Evolutionary conservation across 1,140 invertebrate species (phyloP), one percentile per base, ranked within the genome.

Genomic region (Brachionus calyciflorus): DNA sequence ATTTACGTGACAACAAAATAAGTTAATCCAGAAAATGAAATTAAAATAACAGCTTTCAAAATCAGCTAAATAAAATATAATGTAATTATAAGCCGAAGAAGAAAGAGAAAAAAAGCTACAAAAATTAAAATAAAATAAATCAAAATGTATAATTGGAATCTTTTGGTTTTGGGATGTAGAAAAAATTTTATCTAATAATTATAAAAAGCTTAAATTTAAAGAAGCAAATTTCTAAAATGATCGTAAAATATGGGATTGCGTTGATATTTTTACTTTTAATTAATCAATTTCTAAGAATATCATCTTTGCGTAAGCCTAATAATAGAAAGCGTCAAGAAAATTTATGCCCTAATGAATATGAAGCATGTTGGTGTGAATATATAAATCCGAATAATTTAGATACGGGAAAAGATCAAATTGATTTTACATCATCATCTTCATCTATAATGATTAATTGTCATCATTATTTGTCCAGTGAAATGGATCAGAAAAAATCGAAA

Each of bases 371-470:
- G 33, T 65, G 60, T 24, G 60, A 65, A 24, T 65, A 65, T 44
- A 65, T 37, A 17, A 65, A 65, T 65, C 33, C 60, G 24, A 65
- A 65, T 24, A 30, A 41, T 17, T 19, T 24, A 7, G 41, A 41
- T 24, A 19, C 21, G 6, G 12, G n/a, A 12, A 21, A 21, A 2
- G 0, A 0, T 65, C 3, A 21, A 5, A 24, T 14, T 7, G 37
- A 60, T 37, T 7, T 37, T 33, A 21, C 6, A 46, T 24, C 37
- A 44, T 21, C 24, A 24, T 65, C 60, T 24, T 37, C 40, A 21
- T 19, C 60, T 3, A 44, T 65, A n/a, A 65, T 65, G 60, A 65
- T 65, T 5, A 44, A 65, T 65, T 65, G 60, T n/a, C 40, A 65
- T n/a, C 44, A 9, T 44, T n/a, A 65, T 17, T 7, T 17, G 3